Percentiles rank a stretch among this genome's conserved stretches.
phyloP scores from a whole-genome alignment of 2,888 invertebrate species.

The Xestia xanthographa region DNA sequence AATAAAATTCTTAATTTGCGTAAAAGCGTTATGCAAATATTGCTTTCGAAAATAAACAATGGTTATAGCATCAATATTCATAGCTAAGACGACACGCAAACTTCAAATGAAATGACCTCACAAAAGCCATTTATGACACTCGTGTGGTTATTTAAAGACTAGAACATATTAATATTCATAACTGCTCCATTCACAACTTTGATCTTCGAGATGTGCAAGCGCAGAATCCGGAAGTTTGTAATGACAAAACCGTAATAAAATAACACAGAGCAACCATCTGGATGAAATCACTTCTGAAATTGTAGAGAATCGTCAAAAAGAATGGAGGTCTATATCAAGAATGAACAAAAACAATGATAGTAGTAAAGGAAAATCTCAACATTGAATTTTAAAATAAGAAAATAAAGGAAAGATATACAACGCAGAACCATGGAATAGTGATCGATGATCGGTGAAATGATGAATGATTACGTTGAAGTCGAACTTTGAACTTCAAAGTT shows the following conservation, averaged over 20 bases:
- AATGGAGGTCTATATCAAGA: neutral
- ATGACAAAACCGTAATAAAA: neutral
- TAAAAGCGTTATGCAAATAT: neutral
- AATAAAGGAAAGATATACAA: neutral
- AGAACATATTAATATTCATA: slow-evolving; percentile 9
- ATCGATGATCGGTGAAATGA: neutral
- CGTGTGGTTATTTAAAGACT: neutral
- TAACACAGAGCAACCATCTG: neutral
- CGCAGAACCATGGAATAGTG: neutral
- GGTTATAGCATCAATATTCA: slow-evolving; percentile 23
- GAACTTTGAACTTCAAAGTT: slow-evolving; percentile 2
- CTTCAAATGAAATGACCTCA: slow-evolving; percentile 31
- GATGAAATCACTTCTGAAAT: neutral
- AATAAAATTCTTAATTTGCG: neutral
- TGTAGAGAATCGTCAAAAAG: neutral
- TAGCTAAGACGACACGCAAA: slow-evolving; percentile 32
- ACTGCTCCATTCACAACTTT: neutral
- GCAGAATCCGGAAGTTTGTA: slow-evolving; percentile 3
- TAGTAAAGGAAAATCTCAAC: neutral
- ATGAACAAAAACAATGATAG: neutral
- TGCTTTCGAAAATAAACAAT: slow-evolving; percentile 4
- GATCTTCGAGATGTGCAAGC: neutral
- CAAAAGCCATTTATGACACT: slow-evolving; percentile 18
- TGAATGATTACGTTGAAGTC: neutral
- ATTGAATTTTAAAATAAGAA: neutral